Base-by-base conservation (phyloP, 1,140 invertebrate species). In the Apis laboriosa region DNA sequence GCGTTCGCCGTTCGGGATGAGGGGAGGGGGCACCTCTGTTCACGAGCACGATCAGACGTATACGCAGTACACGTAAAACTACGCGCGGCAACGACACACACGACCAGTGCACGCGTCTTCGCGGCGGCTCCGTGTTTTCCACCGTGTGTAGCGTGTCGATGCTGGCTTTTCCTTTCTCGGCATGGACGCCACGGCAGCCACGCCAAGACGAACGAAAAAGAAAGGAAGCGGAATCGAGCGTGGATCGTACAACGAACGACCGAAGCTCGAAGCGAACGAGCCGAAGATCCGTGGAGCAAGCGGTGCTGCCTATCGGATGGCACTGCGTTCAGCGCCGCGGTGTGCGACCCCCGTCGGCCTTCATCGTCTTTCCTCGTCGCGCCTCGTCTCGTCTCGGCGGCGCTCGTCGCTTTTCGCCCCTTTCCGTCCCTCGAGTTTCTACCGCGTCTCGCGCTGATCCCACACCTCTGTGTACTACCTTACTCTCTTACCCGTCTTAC, bases 221-320 rank as follows among this genome's bases (percentile, higher is more conserved):
- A 64, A 78, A 63, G 34, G 75, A 63, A 28, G 61, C 61, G 61
- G 63, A 80, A 75, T 67, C 71, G 81, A 84, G 77, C 85, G 88
- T 85, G 88, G 83, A 70, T 78, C 81, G 76, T 83, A 78, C 67
- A 72, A 66, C 88, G 84, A 90, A 87, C 77, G 84, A 89, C 77
- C 79, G 89, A 64, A 81, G 86, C 86, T 84, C 79, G 84, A 63
- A 88, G 53, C 79, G 80, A 87, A 61, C 83, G 77, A 84, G 77
- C 81, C 74, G 84, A 90, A 80, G 83, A 88, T 90, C 81, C 88
- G 84, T 86, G 87, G 90, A 89, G 84, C 89, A 88, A 90, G 86
- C 90, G 90, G 86, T 91, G 90, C 90, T 90, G 90, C 89, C 90
- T 91, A 89, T 91, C 91, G 90, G 89, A 92, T 91, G 90, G 91